Evolutionary conservation across 37 sponge, comb jelly and placozoan species (phyloP), one percentile per base, ranked within the genome.

Genomic region (Oscarella lobularis): DNA sequence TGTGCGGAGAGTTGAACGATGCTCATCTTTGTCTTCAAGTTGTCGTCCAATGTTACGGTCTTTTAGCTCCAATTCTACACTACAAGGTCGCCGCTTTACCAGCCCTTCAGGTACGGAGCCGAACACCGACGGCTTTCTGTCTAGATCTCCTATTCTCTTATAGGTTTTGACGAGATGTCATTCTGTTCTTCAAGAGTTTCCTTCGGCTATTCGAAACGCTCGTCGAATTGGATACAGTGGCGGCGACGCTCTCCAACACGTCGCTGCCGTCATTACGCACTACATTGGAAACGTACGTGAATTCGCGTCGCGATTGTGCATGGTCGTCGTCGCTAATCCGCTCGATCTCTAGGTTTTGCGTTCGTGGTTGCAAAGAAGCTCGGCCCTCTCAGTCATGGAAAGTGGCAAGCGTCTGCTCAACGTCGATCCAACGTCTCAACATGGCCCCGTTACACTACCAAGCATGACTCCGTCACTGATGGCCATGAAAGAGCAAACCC

Each of bases 51-150:
- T 67, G 77, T 41, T 91, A 88, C 68, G 85, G 87, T 0, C 66
- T 95, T 4, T 76, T 95, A 48, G 81, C 80, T 9, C 96, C 96
- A 5, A 65, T 91, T 34, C 41, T 95, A 2, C 96, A 95, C 38
- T 75, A 78, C 36, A 39, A 75, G 31, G 36, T 94, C 20, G 60
- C 60, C 9, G 9, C 60, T 48, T 20, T 27, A 48, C 60, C 60
- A 48, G 9, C 60, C 60, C 9, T 48, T 48, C 20, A 27, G 60
- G 60, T 48, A 48, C n/a, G n/a, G n/a, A n/a, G n/a, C n/a, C n/a
- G n/a, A n/a, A n/a, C n/a, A n/a, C n/a, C n/a, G n/a, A n/a, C n/a
- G n/a, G n/a, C n/a, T n/a, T n/a, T n/a, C n/a, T n/a, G n/a, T n/a
- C n/a, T n/a, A n/a, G n/a, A n/a, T n/a, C n/a, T n/a, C n/a, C n/a